These are phyloP conservation scores for Heterocephalus glaber DNA, from an alignment of 2,113 vertebrate genomes.

Conservation along the genomic window DNA sequence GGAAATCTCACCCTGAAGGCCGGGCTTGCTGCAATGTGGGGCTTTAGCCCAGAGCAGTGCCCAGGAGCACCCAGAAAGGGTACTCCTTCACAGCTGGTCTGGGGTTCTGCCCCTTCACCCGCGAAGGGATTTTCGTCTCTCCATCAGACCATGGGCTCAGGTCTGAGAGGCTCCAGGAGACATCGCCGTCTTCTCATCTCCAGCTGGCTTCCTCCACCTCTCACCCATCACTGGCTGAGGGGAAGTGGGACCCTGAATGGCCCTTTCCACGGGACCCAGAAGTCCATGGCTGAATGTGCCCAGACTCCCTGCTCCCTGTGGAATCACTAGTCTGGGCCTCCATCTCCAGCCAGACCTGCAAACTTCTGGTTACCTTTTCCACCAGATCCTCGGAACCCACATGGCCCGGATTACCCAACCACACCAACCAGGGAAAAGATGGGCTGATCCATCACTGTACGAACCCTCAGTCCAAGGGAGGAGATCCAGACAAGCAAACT, in stretches of 20 bases:
- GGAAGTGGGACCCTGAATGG: background rate
- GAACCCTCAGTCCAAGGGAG: background rate
- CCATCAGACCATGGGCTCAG: rapidly evolving
- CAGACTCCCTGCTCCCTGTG: rapidly evolving
- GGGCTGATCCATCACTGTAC: no score
- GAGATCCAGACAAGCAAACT: background rate
- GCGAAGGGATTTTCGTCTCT: background rate
- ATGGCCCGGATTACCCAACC: background rate
- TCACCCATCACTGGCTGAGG: background rate
- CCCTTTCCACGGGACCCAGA: background rate
- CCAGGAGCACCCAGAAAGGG: conserved; percentile 67
- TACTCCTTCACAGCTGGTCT: conserved; percentile 44
- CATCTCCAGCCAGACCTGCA: background rate
- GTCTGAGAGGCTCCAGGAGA: background rate
- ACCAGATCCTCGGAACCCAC: background rate
- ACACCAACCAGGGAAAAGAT: background rate
- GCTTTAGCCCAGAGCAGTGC: conserved; percentile 83
- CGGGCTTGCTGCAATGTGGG: conserved; percentile 80
- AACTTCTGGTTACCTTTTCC: background rate
- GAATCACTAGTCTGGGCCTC: background rate
- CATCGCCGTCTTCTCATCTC: background rate
- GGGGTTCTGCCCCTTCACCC: rapidly evolving
- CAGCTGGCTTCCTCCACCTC: background rate
- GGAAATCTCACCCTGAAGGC: conserved; percentile 84
- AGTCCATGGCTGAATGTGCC: background rate